Base-by-base conservation (phyloP, 53 echinoderm and acorn worm species). In the Holothuria leucospilota region DNA sequence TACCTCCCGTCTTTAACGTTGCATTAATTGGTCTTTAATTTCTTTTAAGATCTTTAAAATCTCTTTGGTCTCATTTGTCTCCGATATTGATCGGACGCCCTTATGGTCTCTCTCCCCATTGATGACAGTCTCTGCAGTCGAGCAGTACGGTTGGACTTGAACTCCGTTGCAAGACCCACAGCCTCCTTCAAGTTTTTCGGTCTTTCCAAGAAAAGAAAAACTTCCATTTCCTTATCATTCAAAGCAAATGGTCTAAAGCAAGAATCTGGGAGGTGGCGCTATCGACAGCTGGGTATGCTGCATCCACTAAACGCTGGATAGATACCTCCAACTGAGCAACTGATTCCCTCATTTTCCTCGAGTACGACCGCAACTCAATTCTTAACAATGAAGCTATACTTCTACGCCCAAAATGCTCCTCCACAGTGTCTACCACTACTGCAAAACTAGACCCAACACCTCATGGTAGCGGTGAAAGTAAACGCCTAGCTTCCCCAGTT, bases 191-290 rank as follows among this genome's bases (percentile, higher is more conserved):
- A 75, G 52, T 75, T 25, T 23, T 75, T 75, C 7, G 16, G 77
- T 75, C 77, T 20, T 46, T 52, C 51, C 52, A 75, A 46, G 52
- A 75, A 75, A 21, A 75, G 52, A 26, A 51, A 51, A 52, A 51
- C 77, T 52, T 75, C 77, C 77, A 46, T 75, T 75, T 75, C 77
- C 52, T 75, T 75, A 13, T 21, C 77, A 52, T 41, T 75, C 77
- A 75, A 13, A 6, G 49, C 77, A 75, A 75, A 52, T 75, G 5
- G 41, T 75, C 77, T 0, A 23, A 75, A 24, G 46, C 49, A 9
- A 75, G 52, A 10, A 75, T 26, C 2, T 46, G 77, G 8, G 20
- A 69, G 1, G 30, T 69, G 27, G 49, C 34, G 6, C 29, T 26
- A 69, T 69, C 69, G 6, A 69, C 69, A 29, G 69, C n/a, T 29